Base-by-base conservation (phyloP, 2,113 vertebrate genomes). In the Solenodon paradoxus region DNA sequence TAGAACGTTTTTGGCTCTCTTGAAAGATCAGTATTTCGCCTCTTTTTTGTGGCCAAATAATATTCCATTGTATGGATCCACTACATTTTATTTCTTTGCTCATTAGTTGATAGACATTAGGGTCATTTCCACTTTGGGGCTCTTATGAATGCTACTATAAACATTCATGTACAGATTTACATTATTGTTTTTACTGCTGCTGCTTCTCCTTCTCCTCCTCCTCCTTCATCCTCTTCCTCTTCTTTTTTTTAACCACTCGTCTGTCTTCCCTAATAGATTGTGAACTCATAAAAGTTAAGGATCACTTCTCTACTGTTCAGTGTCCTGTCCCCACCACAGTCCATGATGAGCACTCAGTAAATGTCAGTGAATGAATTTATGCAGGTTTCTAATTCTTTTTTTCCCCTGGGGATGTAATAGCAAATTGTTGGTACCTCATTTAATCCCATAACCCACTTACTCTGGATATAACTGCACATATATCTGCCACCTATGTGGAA, bases 31-130 rank as follows among this genome's bases (percentile, higher is more conserved):
- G 51, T 53, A 75, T 59, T 96, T 88, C 11, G 38, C 68, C 92
- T 94, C n/a, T 92, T 82, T 96, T n/a, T 77, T 42, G 72, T 42
- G 69, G 30, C 32, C 69, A n/a, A 96, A 26, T 95, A 94, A 79
- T 94, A 87, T 45, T 90, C 64, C 30, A 68, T 64, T 85, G 1
- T 78, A 38, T 90, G 40, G 71, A 42, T 59, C 35, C 78, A 59
- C 57, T 35, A 81, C 30, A 63, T 66, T 95, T 97, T 75, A 68
- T 87, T 79, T 47, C 81, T 88, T 63, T 32, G 47, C 59, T 68
- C 8, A 55, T 88, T 10, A 79, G 10, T 86, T 88, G 82, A 82
- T 77, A 4, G 71, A 51, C 30, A 80, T 90, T 89, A 94, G 40
- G 26, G 51, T 89, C 71, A 55, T 84, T 84, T 53, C 35, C 2